Conservation (phyloP, 2,113 vertebrate genomes). For the Leptobrachium leishanense region DNA sequence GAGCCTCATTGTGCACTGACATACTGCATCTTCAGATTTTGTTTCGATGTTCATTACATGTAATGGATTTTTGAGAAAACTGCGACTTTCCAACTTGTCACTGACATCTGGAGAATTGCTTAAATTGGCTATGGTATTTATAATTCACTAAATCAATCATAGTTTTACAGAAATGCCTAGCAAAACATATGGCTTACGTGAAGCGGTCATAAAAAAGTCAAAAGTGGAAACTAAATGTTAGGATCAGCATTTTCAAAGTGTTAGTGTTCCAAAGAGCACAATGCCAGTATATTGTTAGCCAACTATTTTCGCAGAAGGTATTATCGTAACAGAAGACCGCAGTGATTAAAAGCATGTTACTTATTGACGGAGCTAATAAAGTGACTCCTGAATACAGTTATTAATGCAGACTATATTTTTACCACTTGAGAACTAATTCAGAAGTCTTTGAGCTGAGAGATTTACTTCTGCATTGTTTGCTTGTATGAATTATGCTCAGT, state of each 20-base stretch:
- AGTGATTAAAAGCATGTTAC: conserved; percentile 38
- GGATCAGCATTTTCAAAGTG: conserved; percentile 34
- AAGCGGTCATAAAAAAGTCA: conserved; percentile 22
- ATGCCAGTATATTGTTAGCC: conserved; percentile 29
- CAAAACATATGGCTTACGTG: conserved; percentile 38
- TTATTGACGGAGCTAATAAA: conserved; percentile 38
- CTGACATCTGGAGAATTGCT: conserved; percentile 47
- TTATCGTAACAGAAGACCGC: conserved; percentile 11
- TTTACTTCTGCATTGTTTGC: background rate
- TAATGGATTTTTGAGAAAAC: conserved; percentile 45
- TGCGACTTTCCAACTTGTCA: conserved; percentile 45
- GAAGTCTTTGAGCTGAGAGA: background rate
- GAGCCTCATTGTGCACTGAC: conserved; percentile 38
- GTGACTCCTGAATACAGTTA: conserved; percentile 19
- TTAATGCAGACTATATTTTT: conserved; percentile 9
- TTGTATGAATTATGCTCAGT: background rate
- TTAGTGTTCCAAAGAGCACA: background rate
- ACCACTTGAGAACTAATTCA: background rate
- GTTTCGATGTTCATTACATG: conserved; percentile 42
- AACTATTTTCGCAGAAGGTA: conserved; percentile 3
- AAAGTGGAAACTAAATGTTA: conserved; percentile 38
- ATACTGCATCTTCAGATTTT: conserved; percentile 43
- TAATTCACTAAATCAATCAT: conserved; percentile 47
- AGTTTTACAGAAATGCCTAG: conserved; percentile 38
- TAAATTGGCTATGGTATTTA: conserved; percentile 47